Evolutionary conservation across 37 sponge, comb jelly and placozoan species (phyloP).

Genomic region (Spongia lamella): DNA sequence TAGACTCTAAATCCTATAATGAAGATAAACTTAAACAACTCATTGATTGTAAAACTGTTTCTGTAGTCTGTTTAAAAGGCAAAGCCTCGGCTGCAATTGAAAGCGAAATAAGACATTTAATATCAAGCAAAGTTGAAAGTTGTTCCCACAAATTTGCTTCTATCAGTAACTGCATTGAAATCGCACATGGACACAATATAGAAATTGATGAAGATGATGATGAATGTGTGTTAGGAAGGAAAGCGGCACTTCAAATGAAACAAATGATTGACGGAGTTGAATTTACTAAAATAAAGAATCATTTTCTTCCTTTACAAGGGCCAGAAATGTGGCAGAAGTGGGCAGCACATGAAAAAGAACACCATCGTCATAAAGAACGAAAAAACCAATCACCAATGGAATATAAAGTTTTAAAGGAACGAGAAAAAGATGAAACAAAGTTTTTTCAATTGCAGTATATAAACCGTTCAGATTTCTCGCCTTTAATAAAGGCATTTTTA

Average conservation of each 20-base stretch:
- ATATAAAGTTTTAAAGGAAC: background rate
- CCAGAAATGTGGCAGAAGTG: conserved; percentile 19
- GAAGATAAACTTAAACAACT: background rate
- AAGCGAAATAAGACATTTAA: background rate
- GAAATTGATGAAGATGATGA: conserved; percentile 23
- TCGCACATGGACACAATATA: background rate
- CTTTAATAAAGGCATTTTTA: conserved; percentile 1
- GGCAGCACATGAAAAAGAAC: conserved; percentile 20
- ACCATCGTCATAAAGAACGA: background rate
- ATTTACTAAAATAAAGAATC: background rate
- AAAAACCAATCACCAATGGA: background rate
- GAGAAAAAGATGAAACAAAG: background rate
- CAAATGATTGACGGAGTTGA: background rate
- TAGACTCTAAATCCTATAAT: background rate
- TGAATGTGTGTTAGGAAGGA: conserved; percentile 3
- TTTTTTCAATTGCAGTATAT: background rate
- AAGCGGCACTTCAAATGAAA: background rate
- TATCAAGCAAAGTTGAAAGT: background rate
- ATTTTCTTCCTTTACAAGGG: conserved; percentile 35
- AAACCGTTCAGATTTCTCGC: background rate
- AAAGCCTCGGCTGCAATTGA: background rate
- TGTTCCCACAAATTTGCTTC: background rate
- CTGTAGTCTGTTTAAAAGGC: background rate
- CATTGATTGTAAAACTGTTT: background rate
- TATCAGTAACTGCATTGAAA: background rate